Evolutionary conservation across 1,140 invertebrate species (phyloP).

Genomic region (Caenorhabditis brenneri): DNA sequence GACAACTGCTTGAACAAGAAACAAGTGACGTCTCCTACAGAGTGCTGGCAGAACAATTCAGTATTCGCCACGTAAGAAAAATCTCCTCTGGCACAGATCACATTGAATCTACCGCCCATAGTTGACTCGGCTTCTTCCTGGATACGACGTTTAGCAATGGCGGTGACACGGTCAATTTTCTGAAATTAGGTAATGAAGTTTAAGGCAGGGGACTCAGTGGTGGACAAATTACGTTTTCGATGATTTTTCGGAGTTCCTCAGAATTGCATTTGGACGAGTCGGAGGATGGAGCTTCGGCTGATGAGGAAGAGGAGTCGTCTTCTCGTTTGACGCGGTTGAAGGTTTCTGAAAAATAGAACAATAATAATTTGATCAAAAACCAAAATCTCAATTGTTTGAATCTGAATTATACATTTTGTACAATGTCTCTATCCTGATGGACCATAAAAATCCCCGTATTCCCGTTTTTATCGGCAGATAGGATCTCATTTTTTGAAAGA

Average conservation of each 20-base stretch:
- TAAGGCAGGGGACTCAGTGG: neutral
- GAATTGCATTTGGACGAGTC: neutral
- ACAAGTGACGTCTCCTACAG: conserved; percentile 55
- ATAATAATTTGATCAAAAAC: no score
- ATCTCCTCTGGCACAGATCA: conserved; percentile 57
- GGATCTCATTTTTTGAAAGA: no score
- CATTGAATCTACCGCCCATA: conserved; percentile 52
- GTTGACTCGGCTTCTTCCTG: conserved; percentile 46
- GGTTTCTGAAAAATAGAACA: neutral
- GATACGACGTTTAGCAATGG: conserved; percentile 46
- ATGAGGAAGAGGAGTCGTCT: neutral
- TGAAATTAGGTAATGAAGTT: neutral
- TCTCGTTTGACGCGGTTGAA: neutral
- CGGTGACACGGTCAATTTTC: conserved; percentile 52
- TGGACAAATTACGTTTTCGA: neutral
- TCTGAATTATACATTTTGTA: no score
- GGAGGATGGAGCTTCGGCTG: no score
- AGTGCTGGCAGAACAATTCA: conserved; percentile 56
- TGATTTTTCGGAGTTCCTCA: neutral
- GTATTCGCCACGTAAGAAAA: conserved; percentile 58
- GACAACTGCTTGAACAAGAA: conserved; percentile 56
- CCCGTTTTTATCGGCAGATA: no score
- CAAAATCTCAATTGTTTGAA: no score
- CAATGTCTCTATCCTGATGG: no score
- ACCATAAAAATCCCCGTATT: no score